Evolutionary conservation across 37 sponge, comb jelly and placozoan genomes (phyloP).

Genomic region (Dysidea cf. avara): DNA sequence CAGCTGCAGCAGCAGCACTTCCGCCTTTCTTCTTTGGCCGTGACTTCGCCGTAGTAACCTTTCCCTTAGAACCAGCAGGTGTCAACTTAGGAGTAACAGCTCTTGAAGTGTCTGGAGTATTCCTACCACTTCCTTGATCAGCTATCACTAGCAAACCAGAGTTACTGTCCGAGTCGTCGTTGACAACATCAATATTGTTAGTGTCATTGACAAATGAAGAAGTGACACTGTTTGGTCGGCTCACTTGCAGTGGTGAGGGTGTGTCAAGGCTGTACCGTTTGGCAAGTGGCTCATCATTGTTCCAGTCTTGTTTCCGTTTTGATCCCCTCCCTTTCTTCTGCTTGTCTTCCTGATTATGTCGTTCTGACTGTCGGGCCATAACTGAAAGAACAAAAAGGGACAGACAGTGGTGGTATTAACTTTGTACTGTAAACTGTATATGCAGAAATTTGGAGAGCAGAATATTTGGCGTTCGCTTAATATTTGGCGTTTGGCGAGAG

Average conservation of each 20-base stretch:
- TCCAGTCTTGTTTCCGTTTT: slow-evolving; percentile 23
- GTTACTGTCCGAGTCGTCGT: too few species aligned
- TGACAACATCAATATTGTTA: too few species aligned
- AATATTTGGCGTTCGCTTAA: too few species aligned
- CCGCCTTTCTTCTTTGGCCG: slow-evolving; percentile 33
- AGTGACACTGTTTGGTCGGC: slow-evolving; percentile 6
- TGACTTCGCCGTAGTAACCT: not conserved
- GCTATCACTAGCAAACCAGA: not conserved
- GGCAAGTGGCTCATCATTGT: slow-evolving; percentile 18
- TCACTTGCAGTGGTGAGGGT: not conserved
- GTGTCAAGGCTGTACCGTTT: slow-evolving; percentile 31
- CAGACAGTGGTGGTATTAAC: too few species aligned
- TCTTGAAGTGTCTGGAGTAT: too few species aligned
- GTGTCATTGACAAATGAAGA: too few species aligned
- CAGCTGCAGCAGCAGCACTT: slow-evolving; percentile 78
- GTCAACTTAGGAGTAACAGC: too few species aligned
- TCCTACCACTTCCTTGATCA: slow-evolving; percentile 1
- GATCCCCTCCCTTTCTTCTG: slow-evolving; percentile 20
- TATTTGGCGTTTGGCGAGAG: too few species aligned
- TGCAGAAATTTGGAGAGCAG: too few species aligned
- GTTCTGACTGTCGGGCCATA: slow-evolving; percentile 70
- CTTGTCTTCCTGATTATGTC: slow-evolving; percentile 33
- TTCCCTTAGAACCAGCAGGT: slow-evolving; percentile 44
- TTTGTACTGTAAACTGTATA: too few species aligned
- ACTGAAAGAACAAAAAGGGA: slow-evolving; percentile 37